phyloP scores from a whole-genome alignment of 1,140 invertebrate genomes.

The Oryzaephilus surinamensis region DNA sequence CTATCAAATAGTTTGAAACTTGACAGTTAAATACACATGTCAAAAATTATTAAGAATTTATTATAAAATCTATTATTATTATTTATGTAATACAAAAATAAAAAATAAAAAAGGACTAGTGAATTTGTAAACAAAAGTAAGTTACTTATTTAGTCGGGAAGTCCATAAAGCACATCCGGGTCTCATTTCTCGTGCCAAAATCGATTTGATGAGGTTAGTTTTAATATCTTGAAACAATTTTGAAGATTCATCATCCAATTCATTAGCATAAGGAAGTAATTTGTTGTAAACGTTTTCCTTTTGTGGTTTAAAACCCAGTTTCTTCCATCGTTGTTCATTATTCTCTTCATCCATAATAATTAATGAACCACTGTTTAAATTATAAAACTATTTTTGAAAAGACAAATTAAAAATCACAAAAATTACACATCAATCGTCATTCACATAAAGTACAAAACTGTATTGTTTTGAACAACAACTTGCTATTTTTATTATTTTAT shows the following conservation, averaged over 20 bases:
- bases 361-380: too few relatives aligned
- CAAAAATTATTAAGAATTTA: not conserved
- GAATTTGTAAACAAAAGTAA: not conserved
- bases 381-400: too few relatives aligned
- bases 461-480: conserved; percentile 14
- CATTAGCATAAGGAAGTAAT: conserved; percentile 53
- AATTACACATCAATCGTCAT: too few relatives aligned
- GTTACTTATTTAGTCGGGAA: conserved; percentile 51
- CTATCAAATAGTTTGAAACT: not conserved
- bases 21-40: not conserved
- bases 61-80: not conserved
- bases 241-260: conserved; percentile 53
- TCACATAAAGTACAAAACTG: too few relatives aligned
- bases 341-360: conserved; percentile 25
- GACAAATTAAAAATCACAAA: too few relatives aligned
- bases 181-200: conserved; percentile 56
- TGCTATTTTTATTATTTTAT: conserved; percentile 26
- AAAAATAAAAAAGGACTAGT: conserved; percentile 1
- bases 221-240: conserved; percentile 53
- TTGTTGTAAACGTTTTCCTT: conserved; percentile 55
- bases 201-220: conserved; percentile 52
- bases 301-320: conserved; percentile 41
- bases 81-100: not conserved
- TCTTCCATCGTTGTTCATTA: conserved; percentile 16
- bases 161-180: conserved; percentile 55